Percentiles rank a stretch among this genome's conserved stretches.
phyloP scores from a whole-genome alignment of 2,888 invertebrate genomes.

The Protonemura montana region DNA sequence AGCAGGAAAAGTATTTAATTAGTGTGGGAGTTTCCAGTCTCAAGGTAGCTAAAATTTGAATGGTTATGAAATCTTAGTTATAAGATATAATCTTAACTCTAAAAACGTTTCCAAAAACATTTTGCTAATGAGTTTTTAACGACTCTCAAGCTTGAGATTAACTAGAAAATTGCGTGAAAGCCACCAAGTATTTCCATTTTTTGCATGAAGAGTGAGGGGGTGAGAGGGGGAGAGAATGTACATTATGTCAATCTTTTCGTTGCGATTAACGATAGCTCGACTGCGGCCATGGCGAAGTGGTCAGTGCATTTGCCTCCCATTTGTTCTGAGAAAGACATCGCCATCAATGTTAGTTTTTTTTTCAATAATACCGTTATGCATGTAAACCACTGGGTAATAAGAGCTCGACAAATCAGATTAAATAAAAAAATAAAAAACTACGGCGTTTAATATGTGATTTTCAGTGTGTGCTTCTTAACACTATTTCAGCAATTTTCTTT shows the following conservation, averaged over 20 bases:
- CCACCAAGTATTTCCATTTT: neutral
- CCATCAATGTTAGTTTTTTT: too few species aligned
- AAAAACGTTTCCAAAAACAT: slow-evolving; percentile 16
- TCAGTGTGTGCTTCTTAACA: too few species aligned
- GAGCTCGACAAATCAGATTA: too few species aligned
- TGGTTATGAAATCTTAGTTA: slow-evolving; percentile 15
- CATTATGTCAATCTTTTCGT: slow-evolving; percentile 8
- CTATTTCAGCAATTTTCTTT: too few species aligned
- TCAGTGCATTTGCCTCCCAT: too few species aligned
- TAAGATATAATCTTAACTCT: slow-evolving; percentile 17
- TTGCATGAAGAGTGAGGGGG: neutral
- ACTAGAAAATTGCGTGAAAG: slow-evolving; percentile 22
- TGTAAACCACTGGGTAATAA: too few species aligned
- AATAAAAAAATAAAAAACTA: too few species aligned
- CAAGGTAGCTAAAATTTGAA: slow-evolving; percentile 14
- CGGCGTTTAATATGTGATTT: too few species aligned
- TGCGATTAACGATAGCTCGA: neutral
- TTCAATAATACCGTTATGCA: too few species aligned
- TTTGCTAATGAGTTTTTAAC: slow-evolving; percentile 34
- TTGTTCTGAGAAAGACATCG: too few species aligned
- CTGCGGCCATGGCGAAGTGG: too few species aligned
- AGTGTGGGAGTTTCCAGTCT: neutral
- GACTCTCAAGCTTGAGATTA: slow-evolving; percentile 17
- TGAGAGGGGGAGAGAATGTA: neutral
- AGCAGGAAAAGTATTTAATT: neutral